These are phyloP conservation scores for Petrocephalus microphthalmus DNA, from an alignment of 2,113 vertebrate species.

Conservation along the genomic window DNA sequence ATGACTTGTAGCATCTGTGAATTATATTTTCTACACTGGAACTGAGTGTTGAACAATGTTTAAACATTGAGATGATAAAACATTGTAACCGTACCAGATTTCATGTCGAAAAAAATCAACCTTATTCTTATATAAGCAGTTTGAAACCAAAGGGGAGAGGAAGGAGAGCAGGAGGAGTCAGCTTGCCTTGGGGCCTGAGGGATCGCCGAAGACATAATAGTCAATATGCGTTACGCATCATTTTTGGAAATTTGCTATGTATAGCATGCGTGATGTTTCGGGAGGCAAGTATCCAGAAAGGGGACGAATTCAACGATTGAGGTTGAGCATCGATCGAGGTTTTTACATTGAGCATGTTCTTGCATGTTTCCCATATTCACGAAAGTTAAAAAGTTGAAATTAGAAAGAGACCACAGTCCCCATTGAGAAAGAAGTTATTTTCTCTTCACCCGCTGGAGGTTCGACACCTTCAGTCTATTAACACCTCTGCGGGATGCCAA, in stretches of 20 bases:
- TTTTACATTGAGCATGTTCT: constrained; percentile 20
- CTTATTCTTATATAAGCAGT: too few relatives aligned
- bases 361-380: constrained; percentile 17
- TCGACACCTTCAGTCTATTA: constrained; percentile 44
- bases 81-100: too few relatives aligned
- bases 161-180: background rate
- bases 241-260: background rate
- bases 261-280: background rate
- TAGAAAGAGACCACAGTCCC: constrained; percentile 18
- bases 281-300: background rate
- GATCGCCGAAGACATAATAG: background rate
- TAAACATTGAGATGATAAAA: too few relatives aligned
- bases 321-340: background rate
- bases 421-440: constrained; percentile 34
- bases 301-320: background rate
- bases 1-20: background rate
- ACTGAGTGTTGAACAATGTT: background rate
- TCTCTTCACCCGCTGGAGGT: constrained; percentile 31
- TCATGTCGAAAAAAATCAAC: too few relatives aligned
- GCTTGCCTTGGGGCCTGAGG: background rate
- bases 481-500: constrained; percentile 35
- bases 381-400: constrained; percentile 20
- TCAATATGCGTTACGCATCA: background rate
- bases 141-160: background rate
- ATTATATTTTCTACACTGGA: too few relatives aligned